Percentiles rank a stretch among this genome's conserved stretches.
These are phyloP conservation scores for Pseudopleuronectes americanus DNA, from an alignment of 2,797 vertebrate species.

Conservation along the genomic window DNA sequence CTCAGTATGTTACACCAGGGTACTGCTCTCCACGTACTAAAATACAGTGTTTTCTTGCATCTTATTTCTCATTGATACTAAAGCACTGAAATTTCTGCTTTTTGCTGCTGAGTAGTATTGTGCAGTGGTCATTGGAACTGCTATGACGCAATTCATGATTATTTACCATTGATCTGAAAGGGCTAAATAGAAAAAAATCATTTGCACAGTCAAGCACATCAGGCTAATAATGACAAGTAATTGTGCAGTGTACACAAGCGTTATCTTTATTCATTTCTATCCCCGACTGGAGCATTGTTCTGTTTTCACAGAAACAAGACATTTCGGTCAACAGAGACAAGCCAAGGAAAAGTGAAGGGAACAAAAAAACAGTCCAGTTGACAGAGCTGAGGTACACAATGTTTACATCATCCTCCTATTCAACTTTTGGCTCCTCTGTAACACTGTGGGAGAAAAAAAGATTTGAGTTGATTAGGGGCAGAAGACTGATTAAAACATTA, in stretches of 20 bases:
- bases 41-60: not conserved
- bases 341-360: not conserved
- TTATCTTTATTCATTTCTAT: slow-evolving; percentile 66
- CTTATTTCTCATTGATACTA: not conserved
- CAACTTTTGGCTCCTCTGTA: slow-evolving; percentile 36
- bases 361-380: not conserved
- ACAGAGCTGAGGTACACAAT: not conserved
- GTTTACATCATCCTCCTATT: not conserved
- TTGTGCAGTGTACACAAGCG: slow-evolving; percentile 7
- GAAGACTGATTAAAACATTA: not conserved
- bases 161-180: slow-evolving; percentile 17
- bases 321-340: slow-evolving; percentile 25
- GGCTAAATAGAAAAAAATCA: slow-evolving; percentile 31
- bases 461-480: not conserved
- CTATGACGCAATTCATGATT: slow-evolving; percentile 13
- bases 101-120: slow-evolving; percentile 1
- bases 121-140: not conserved
- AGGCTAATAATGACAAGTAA: slow-evolving; percentile 38
- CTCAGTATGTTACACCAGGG: slow-evolving; percentile 10
- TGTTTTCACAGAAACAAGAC: slow-evolving; percentile 42
- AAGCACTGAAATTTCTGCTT: not conserved
- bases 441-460: slow-evolving; percentile 34
- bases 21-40: not conserved
- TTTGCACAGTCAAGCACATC: slow-evolving; percentile 38
- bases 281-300: slow-evolving; percentile 14